These are phyloP conservation scores for Mastigias papua DNA, from an alignment of 30 jellyfish, hydroid and myxozoan genomes.

Conservation along the genomic window DNA sequence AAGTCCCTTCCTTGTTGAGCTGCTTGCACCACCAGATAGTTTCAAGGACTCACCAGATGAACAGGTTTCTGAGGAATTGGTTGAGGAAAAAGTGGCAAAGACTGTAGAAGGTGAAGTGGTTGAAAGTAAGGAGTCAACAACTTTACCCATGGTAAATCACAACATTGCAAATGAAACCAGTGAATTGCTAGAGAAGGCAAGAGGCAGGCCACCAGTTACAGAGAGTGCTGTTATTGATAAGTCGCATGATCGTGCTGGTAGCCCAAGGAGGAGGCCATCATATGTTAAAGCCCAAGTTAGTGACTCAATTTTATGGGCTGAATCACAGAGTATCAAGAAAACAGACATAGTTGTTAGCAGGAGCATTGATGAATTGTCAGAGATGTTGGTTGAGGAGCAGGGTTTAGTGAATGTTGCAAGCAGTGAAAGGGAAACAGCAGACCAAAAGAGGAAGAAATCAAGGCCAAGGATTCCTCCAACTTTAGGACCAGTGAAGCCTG, in stretches of 20 bases:
- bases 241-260: constrained; percentile 72
- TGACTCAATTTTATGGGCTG: constrained; percentile 64
- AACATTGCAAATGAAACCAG: constrained; percentile 58
- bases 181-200: constrained; percentile 5
- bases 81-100: constrained; percentile 8
- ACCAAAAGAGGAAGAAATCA: constrained; percentile 53
- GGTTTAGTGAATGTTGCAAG: constrained; percentile 32
- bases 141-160: constrained; percentile 23
- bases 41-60: constrained; percentile 77
- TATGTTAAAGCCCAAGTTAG: constrained; percentile 87
- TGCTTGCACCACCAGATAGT: constrained; percentile 88
- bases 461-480: constrained; percentile 81
- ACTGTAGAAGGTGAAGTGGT: constrained; percentile 29
- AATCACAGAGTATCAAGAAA: constrained; percentile 5
- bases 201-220: constrained; percentile 49
- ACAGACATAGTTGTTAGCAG: neutral
- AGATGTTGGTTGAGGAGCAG: constrained; percentile 42
- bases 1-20: constrained; percentile 44
- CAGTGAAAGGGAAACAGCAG: constrained; percentile 41
- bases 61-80: constrained; percentile 5
- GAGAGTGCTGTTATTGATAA: constrained; percentile 24
- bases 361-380: constrained; percentile 4
- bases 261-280: constrained; percentile 94
- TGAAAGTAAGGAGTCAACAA: neutral
- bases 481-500: constrained; percentile 63